These are phyloP conservation scores for Pyrrhosoma nymphula DNA, from an alignment of 2,888 invertebrate species.

Conservation along the genomic window DNA sequence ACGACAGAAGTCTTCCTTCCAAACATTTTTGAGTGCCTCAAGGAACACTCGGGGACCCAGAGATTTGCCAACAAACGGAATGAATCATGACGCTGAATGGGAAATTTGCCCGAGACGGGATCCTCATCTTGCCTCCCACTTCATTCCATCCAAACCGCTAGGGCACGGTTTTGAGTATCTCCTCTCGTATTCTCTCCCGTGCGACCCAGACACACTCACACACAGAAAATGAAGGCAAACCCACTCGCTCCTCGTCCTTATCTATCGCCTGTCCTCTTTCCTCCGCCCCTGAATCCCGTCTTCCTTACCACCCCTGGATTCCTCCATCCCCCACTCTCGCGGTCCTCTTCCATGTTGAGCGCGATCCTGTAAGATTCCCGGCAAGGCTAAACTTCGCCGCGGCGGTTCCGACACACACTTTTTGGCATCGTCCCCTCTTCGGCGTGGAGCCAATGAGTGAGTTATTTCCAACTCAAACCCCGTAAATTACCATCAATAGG, in stretches of 20 bases:
- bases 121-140: background rate
- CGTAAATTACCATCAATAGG: background rate
- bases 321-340: background rate
- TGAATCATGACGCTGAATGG: constrained; percentile 64
- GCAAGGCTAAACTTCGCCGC: background rate
- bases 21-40: constrained; percentile 21
- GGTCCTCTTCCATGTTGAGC: background rate
- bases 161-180: background rate
- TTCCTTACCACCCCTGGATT: background rate
- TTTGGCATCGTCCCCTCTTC: background rate
- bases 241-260: background rate
- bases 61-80: constrained; percentile 21
- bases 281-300: background rate
- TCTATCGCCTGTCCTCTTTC: background rate
- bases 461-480: background rate
- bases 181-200: background rate
- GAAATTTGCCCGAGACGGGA: background rate
- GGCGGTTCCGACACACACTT: background rate
- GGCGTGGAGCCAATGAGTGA: background rate
- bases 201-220: too few relatives aligned
- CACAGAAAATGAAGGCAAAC: background rate
- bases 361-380: background rate
- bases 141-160: background rate
- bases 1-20: background rate
- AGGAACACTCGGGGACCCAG: background rate